phyloP scores from a whole-genome alignment of 2,113 vertebrate species.

The Garra rufa region DNA sequence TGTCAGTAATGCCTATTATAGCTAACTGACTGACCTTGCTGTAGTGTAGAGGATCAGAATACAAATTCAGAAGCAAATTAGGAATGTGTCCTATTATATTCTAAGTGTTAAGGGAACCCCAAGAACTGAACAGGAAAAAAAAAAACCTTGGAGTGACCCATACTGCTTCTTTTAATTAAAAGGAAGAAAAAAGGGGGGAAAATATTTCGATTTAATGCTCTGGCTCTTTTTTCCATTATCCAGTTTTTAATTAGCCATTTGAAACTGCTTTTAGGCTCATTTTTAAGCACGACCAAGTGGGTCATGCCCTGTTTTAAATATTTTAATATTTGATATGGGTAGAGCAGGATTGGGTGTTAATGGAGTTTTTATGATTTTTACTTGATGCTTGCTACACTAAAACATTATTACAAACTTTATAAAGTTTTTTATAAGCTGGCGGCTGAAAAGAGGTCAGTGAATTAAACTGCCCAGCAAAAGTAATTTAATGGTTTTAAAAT shows the following conservation, averaged over 20 bases:
- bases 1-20: no score
- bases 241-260: background rate
- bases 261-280: background rate
- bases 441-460: no score
- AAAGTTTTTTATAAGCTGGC: background rate
- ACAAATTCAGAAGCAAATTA: no score
- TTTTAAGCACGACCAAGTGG: background rate
- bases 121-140: background rate
- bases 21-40: background rate
- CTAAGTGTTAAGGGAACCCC: background rate
- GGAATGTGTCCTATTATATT: background rate
- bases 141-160: background rate
- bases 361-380: background rate
- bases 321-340: background rate
- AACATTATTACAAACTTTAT: conserved; percentile 13
- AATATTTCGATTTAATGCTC: background rate
- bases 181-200: background rate
- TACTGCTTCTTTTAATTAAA: background rate
- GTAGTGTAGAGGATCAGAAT: background rate
- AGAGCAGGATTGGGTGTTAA: background rate
- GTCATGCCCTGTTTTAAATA: background rate
- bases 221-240: background rate
- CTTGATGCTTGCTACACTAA: background rate
- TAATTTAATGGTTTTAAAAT: conserved; percentile 8
- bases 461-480: background rate